Base-by-base conservation (phyloP, 2,888 invertebrate genomes). In the Malthinus flaveolus region DNA sequence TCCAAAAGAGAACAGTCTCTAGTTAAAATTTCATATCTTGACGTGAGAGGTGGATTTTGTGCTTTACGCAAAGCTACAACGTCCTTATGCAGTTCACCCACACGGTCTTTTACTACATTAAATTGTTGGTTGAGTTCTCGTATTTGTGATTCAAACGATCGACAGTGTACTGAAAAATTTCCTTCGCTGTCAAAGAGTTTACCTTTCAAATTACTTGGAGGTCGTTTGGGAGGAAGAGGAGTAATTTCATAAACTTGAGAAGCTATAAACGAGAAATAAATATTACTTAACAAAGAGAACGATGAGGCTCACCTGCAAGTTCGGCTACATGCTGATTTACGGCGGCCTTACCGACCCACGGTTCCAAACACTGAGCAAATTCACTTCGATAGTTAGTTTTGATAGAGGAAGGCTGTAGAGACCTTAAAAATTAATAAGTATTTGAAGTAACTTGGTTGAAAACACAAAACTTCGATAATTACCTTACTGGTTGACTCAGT, bases 31-130 rank as follows among this genome's bases (percentile, higher is more conserved):
- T 85, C 85, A 62, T 83, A 84, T 6, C 83, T 77, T 7, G 75
- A 66, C 0, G 71, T 64, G 31, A 78, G 59, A 0, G 78, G 78
- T 5, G 78, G 78, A 3, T 74, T 72, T 63, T 78, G 78, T 0
- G 78, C 78, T 63, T 77, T 78, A 13, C 87, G 80, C 32, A 89
- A 77, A 9, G 87, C 80, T 0, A 86, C 85, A 23, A 90, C 83
- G 71, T 90, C 90, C 50, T 87, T 78, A 70, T 90, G 89, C 31
- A 89, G 75, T 65, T 89, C 89, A 45, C 85, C 84, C 6, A 89
- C 83, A 61, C 85, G 82, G 54, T 87, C 86, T 68, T 85, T 85
- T 2, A 87, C 83, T 5, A 81, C 79, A 67, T 82, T 82, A 67
- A 87, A 78, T 70, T 86, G 84, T 61, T 84, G 83, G 65, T 83